phyloP scores from a whole-genome alignment of 2,113 vertebrate species.

The Ochotona curzoniae region DNA sequence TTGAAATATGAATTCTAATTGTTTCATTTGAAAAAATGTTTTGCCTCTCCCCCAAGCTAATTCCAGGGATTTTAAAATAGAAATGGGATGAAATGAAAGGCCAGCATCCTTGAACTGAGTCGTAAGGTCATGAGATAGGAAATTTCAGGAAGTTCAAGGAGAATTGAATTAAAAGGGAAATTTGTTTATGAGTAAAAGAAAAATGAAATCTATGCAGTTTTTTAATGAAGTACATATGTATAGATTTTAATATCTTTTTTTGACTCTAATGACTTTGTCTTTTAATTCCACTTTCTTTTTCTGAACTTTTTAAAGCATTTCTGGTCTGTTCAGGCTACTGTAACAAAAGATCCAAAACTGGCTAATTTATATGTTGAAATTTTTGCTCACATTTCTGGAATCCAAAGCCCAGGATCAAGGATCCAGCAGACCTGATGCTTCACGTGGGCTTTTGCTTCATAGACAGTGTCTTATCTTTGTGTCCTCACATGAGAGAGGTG shows the following conservation, averaged over 20 bases:
- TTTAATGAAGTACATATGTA: too few relatives aligned
- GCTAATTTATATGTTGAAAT: neutral
- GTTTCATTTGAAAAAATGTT: neutral
- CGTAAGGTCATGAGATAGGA: neutral
- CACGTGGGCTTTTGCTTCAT: neutral
- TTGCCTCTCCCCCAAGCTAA: neutral
- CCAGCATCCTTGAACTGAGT: neutral
- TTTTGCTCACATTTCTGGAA: neutral
- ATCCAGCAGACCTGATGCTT: neutral
- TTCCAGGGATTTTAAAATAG: neutral
- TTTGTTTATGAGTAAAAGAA: too few relatives aligned
- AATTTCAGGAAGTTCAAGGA: neutral
- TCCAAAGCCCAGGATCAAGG: neutral
- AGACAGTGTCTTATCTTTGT: neutral
- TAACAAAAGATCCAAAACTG: neutral
- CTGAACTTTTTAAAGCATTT: too few relatives aligned
- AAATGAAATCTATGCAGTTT: too few relatives aligned
- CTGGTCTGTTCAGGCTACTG: neutral
- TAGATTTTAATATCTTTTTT: too few relatives aligned
- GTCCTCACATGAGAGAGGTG: neutral
- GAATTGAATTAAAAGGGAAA: too few relatives aligned
- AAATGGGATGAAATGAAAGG: neutral
- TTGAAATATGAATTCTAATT: conserved; percentile 28
- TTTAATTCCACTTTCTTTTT: too few relatives aligned
- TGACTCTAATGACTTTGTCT: too few relatives aligned